Base-by-base conservation (phyloP, 2,797 vertebrate genomes). In the Crocodylus rhombifer region DNA sequence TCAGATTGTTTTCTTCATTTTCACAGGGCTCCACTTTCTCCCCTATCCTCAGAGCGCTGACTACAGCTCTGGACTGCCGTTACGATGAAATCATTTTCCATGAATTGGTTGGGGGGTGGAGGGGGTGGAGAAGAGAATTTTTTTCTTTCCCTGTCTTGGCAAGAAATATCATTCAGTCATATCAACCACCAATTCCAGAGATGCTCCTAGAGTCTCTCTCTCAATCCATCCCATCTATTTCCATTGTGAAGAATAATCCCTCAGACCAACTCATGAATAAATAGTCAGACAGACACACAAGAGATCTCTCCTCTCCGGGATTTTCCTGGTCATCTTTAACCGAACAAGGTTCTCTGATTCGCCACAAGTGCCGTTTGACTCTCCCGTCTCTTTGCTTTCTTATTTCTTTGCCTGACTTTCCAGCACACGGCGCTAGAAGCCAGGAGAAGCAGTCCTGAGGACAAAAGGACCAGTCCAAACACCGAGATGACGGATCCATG, bases 401-500 rank as follows among this genome's bases (percentile, higher is more conserved):
- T 99, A 63, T 97, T 97, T 85, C 95, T 97, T 94, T 99, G 97
- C 80, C 98, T 97, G 60, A 98, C 96, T 95, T 98, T 99, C 98
- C 99, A 99, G 98, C 98, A 99, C 89, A 98, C 51, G 0, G 97
- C 97, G 1, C 99, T 99, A 85, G 98, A 98, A 16, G 97, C 98
- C 92, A 99, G 97, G 95, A 99, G 95, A 56, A 98, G 96, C 10
- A 99, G 97, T 93, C 98, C 99, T 0, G 96, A 97, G 2, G 97
- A 98, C 84, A 99, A 97, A 75, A 99, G 97, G 83, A 98, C 98
- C 95, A 99, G 98, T 14, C 99, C 99, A 21, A 99, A 97, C 83
- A 99, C 98, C 0, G 99, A 99, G 98, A 99, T 99, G 95, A 98
- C 98, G 30, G 99, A 99, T 23, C 99, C 98, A 0, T 99, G 99